Conservation (phyloP, 2,113 vertebrate species). For the Nanorana parkeri region DNA sequence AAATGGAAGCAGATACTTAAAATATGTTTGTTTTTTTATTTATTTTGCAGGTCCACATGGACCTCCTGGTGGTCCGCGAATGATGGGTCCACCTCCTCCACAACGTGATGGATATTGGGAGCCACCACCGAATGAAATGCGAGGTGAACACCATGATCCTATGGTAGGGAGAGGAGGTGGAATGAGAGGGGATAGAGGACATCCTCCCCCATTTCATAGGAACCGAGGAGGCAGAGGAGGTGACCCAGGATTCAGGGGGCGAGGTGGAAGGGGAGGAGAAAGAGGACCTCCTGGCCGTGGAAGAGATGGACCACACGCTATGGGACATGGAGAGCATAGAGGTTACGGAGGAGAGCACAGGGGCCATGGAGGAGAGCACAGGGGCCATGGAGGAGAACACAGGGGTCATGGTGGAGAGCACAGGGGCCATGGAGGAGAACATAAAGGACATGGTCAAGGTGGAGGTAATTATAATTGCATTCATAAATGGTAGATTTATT, state of each 20-base stretch:
- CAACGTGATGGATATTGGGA: slow-evolving; percentile 88
- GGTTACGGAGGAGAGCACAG: slow-evolving; percentile 59
- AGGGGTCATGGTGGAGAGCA: no score
- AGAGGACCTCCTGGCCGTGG: slow-evolving; percentile 72
- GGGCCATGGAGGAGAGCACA: slow-evolving; percentile 63
- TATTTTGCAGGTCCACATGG: slow-evolving; percentile 67
- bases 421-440: no score
- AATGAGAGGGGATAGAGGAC: slow-evolving; percentile 68
- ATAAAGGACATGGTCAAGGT: background rate
- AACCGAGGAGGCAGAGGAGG: slow-evolving; percentile 81
- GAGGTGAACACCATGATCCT: slow-evolving; percentile 77
- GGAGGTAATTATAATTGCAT: slow-evolving; percentile 11
- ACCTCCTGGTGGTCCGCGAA: slow-evolving; percentile 77
- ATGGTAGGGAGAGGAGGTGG: slow-evolving; percentile 65
- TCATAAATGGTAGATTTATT: background rate
- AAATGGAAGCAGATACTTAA: background rate
- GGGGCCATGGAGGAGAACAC: slow-evolving; percentile 64
- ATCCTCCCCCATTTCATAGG: slow-evolving; percentile 76
- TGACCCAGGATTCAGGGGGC: slow-evolving; percentile 81
- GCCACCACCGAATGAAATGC: slow-evolving; percentile 79
- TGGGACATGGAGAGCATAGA: slow-evolving; percentile 67
- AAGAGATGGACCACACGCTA: slow-evolving; percentile 77
- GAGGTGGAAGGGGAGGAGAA: slow-evolving; percentile 74
- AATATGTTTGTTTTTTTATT: background rate
- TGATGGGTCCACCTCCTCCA: slow-evolving; percentile 86